Evolutionary conservation across 30 jellyfish, hydroid and myxozoan species (phyloP), one percentile per base, ranked within the genome.

Genomic region (Aurelia coerulea): DNA sequence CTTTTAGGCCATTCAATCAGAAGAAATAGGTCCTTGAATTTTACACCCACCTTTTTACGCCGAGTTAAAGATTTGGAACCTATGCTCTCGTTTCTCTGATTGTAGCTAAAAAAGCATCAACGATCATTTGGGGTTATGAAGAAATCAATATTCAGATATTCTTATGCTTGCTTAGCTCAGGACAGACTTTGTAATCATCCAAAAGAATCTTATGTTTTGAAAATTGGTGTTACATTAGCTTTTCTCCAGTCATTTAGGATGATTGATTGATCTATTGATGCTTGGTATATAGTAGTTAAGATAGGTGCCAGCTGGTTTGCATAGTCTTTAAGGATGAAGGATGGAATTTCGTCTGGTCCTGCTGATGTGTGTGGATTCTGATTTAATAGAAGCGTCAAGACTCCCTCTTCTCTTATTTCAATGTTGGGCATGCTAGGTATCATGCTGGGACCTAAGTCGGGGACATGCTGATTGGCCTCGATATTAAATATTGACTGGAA

Each of bases 161-260:
- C 29, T 23, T 23, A 23, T 23, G 29, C 29, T 23, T 23, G 29
- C 29, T 23, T 23, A 23, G 29, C 29, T 23, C 29, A 23, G 29
- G 29, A 23, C 29, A 23, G 29, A 23, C 29, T 23, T 23, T 23
- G 29, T 23, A 23, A 23, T 23, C 29, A 23, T 23, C 29, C 29
- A 23, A 23, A 23, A 23, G 29, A 23, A 23, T 23, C 29, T 23
- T 23, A 23, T 23, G 29, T 23, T 23, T 23, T 23, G 62, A 34
- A 69, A 13, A 69, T 33, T 13, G 80, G 80, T 23, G 80, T 35
- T 69, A 69, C 80, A 18, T 65, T 65, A 75, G 39, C 7, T 73
- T 42, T 35, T 73, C 86, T 23, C 29, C 29, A 23, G 29, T 23
- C 29, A 23, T 23, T 23, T 23, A 23, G 29, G 29, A 23, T 23